Conservation (phyloP, 1,140 invertebrate species). For the Drosophila nebulosa region DNA sequence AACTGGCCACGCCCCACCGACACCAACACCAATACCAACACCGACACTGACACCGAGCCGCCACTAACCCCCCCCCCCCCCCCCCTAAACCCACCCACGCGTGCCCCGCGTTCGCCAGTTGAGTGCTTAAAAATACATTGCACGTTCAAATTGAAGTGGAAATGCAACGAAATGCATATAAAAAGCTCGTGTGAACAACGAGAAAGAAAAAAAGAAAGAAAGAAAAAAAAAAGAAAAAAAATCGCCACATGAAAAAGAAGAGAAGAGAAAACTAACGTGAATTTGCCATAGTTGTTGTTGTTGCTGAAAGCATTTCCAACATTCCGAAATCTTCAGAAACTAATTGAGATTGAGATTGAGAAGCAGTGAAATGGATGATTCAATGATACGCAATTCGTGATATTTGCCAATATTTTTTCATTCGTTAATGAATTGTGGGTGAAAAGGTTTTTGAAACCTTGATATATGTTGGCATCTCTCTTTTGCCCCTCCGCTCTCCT, state of each 20-base stretch:
- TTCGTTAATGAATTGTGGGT: neutral
- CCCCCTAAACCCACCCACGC: neutral
- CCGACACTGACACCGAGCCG: too few species aligned
- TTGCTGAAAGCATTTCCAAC: neutral
- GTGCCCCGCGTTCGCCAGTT: neutral
- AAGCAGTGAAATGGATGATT: neutral
- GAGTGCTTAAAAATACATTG: slow-evolving; percentile 74
- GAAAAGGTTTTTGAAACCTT: neutral
- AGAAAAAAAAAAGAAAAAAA: slow-evolving; percentile 4
- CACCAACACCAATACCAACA: neutral
- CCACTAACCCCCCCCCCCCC: too few species aligned
- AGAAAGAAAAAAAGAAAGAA: neutral
- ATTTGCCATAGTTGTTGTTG: neutral
- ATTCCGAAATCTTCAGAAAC: neutral
- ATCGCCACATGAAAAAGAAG: slow-evolving; percentile 18
- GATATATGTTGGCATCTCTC: neutral
- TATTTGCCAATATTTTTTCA: too few species aligned
- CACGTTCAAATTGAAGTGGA: slow-evolving; percentile 75
- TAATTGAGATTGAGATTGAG: neutral
- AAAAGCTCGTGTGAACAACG: slow-evolving; percentile 32
- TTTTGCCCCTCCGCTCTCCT: too few species aligned
- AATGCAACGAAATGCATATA: slow-evolving; percentile 64
- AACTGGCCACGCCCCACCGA: neutral
- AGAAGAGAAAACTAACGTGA: neutral
- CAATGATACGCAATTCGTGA: too few species aligned